Evolutionary conservation across 2,113 vertebrate genomes (phyloP).

Genomic region (Oncorhynchus clarkii): DNA sequence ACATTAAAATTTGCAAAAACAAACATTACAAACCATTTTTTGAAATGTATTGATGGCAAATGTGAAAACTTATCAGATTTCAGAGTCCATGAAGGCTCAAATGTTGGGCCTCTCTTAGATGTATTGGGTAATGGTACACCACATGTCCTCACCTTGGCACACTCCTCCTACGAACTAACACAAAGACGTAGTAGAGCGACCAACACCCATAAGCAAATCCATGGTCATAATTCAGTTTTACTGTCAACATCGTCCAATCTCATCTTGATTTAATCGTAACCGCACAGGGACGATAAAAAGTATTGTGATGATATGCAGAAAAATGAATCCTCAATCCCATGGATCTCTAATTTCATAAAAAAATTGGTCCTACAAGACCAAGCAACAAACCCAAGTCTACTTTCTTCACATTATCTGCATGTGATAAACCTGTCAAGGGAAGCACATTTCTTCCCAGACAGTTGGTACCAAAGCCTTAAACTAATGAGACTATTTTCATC

Average conservation of each 20-base stretch:
- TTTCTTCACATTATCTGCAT: not conserved
- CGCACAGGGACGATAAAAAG: not conserved
- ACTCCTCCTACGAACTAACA: not conserved
- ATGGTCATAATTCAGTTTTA: too few relatives aligned
- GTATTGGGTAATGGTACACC: not conserved
- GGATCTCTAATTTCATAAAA: too few relatives aligned
- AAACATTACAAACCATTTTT: too few relatives aligned
- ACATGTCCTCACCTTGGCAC: not conserved
- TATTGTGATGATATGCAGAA: not conserved
- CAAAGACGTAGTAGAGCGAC: too few relatives aligned
- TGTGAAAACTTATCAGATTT: not conserved
- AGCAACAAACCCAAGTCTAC: not conserved
- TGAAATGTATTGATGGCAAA: not conserved
- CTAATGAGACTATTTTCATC: not conserved
- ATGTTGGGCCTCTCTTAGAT: not conserved
- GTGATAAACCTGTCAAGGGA: slow-evolving; percentile 5
- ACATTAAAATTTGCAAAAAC: too few relatives aligned
- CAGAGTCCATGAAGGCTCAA: not conserved
- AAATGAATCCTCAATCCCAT: not conserved
- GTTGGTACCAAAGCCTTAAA: slow-evolving; percentile 1
- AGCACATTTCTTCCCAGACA: not conserved
- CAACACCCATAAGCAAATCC: too few relatives aligned
- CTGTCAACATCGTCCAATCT: too few relatives aligned
- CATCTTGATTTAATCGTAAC: too few relatives aligned
- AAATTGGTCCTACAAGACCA: not conserved